These are phyloP conservation scores for Microplitis manilae DNA, from an alignment of 2,888 invertebrate genomes.

Conservation along the genomic window DNA sequence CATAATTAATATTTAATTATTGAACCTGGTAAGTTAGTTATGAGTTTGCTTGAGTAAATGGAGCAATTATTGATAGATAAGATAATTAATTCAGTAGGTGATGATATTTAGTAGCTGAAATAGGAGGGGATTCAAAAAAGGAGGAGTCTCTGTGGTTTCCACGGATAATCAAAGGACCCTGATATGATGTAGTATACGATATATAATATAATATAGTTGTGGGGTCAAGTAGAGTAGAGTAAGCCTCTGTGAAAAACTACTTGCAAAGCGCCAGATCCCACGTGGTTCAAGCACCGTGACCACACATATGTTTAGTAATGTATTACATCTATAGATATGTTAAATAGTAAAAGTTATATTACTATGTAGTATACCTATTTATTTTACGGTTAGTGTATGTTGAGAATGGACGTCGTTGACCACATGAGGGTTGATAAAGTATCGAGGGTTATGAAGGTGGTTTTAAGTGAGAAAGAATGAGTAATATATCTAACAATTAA, in stretches of 20 bases:
- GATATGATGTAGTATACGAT: not conserved
- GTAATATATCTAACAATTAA: slow-evolving; percentile 12
- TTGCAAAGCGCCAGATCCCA: slow-evolving; percentile 59
- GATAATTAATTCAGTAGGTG: not conserved
- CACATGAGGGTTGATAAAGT: slow-evolving; percentile 38
- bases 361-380: not conserved
- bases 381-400: not conserved
- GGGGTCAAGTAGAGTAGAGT: slow-evolving; percentile 11
- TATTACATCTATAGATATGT: not conserved
- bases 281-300: slow-evolving; percentile 70
- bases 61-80: slow-evolving; percentile 12
- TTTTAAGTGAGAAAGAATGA: slow-evolving; percentile 12
- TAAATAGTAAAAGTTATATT: slow-evolving; percentile 54
- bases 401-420: slow-evolving; percentile 21
- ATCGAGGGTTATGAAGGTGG: slow-evolving; percentile 38
- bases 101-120: not conserved
- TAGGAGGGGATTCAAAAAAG: not conserved
- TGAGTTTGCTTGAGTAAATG: not conserved
- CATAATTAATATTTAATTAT: not conserved
- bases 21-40: not conserved
- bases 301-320: slow-evolving; percentile 56
- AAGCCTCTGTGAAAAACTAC: slow-evolving; percentile 36
- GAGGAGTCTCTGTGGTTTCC: not conserved
- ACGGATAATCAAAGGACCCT: slow-evolving; percentile 17
- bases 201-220: slow-evolving; percentile 13